Evolutionary conservation across 1,140 invertebrate genomes (phyloP).

Genomic region (Lycorma delicatula): DNA sequence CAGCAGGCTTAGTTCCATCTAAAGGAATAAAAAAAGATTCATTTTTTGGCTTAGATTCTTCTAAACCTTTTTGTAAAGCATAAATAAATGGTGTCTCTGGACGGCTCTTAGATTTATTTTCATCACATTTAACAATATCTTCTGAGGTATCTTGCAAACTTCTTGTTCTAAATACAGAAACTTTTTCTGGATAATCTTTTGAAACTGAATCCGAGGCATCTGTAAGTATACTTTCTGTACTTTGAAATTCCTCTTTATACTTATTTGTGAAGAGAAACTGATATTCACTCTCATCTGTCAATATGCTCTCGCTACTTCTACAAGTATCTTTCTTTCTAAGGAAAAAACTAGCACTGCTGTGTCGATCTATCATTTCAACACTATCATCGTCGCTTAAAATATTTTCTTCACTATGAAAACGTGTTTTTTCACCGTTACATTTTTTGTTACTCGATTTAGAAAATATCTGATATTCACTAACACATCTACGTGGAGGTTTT

Average conservation of each 20-base stretch:
- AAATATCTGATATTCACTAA: constrained; percentile 70
- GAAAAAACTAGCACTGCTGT: constrained; percentile 45
- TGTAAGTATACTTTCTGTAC: constrained; percentile 42
- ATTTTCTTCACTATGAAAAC: constrained; percentile 59
- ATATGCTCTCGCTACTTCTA: constrained; percentile 66
- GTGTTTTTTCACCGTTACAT: constrained; percentile 27
- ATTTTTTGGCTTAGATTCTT: constrained; percentile 22
- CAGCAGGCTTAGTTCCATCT: constrained; percentile 14
- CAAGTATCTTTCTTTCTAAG: constrained; percentile 46
- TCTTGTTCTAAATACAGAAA: constrained; percentile 40
- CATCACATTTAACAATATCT: constrained; percentile 24
- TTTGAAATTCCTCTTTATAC: constrained; percentile 30
- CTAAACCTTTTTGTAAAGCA: constrained; percentile 31
- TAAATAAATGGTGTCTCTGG: constrained; percentile 27
- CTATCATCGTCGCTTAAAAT: constrained; percentile 59
- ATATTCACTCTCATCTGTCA: constrained; percentile 66
- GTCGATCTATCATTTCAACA: constrained; percentile 45
- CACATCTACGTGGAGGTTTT: constrained; percentile 49
- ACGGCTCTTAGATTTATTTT: constrained; percentile 26
- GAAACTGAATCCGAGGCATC: constrained; percentile 55
- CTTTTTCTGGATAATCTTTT: constrained; percentile 38
- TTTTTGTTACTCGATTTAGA: constrained; percentile 32
- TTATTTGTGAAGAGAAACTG: constrained; percentile 38
- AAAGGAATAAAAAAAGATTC: constrained; percentile 30
- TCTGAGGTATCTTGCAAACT: constrained; percentile 42